Evolutionary conservation across 2,888 invertebrate species (phyloP).

Genomic region (Tupiocoris notatus): DNA sequence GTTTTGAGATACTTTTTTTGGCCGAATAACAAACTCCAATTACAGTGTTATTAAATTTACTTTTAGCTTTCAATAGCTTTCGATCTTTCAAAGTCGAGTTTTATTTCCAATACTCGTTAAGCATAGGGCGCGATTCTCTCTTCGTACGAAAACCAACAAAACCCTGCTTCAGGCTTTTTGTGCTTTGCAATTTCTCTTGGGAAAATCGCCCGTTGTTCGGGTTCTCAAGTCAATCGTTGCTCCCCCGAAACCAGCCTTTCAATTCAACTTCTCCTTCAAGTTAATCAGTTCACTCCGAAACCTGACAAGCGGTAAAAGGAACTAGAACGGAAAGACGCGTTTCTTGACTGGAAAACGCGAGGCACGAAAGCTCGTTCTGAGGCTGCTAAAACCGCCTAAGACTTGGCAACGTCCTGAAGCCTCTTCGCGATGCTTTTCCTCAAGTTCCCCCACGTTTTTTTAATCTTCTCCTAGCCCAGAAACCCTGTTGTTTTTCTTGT

Average conservation of each 20-base stretch:
- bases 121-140: neutral
- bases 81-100: no score
- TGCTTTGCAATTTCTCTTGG: neutral
- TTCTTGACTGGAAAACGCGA: neutral
- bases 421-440: neutral
- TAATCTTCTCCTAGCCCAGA: neutral
- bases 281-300: neutral
- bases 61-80: no score
- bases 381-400: neutral
- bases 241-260: neutral
- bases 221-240: neutral
- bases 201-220: neutral
- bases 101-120: neutral
- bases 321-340: neutral
- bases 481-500: neutral
- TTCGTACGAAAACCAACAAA: neutral
- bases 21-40: no score
- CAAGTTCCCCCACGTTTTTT: neutral
- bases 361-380: neutral
- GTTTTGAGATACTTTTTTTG: no score
- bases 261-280: neutral
- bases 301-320: neutral
- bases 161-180: neutral
- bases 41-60: no score
- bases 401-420: neutral